These are phyloP conservation scores for Nycticebus coucang DNA, from an alignment of 2,113 vertebrate genomes.

Conservation along the genomic window DNA sequence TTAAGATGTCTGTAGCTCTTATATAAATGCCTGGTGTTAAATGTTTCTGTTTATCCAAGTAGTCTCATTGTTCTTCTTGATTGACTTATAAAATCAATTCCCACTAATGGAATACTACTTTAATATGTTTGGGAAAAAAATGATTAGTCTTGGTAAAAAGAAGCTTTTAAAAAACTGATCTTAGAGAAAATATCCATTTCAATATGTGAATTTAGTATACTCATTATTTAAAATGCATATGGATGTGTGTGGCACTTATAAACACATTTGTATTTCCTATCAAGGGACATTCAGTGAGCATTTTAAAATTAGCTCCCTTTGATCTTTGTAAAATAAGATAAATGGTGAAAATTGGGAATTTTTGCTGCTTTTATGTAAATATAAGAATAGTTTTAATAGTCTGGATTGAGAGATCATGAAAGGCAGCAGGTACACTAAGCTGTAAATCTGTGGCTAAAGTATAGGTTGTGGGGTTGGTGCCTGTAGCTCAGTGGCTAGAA, in stretches of 20 bases:
- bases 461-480: neutral
- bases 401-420: neutral
- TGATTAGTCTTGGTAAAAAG: neutral
- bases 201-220: slow-evolving; percentile 11
- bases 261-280: slow-evolving; percentile 31
- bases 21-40: neutral
- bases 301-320: neutral
- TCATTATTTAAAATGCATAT: slow-evolving; percentile 6
- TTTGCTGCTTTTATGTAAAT: neutral
- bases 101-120: slow-evolving; percentile 6
- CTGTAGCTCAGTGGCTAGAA: no score
- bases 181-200: slow-evolving; percentile 31
- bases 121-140: slow-evolving; percentile 34
- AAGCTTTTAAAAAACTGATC: neutral
- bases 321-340: slow-evolving; percentile 25
- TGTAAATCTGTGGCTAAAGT: neutral
- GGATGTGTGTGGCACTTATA: neutral
- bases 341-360: neutral
- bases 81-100: slow-evolving; percentile 36
- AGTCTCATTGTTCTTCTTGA: slow-evolving; percentile 5
- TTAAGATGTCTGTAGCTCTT: neutral
- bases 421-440: neutral
- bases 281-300: neutral
- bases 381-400: neutral
- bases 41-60: slow-evolving; percentile 24